Percentiles rank a stretch among this genome's conserved stretches.
Conservation (phyloP, 2,113 vertebrate species). For the Neotragus pygmaeus region DNA sequence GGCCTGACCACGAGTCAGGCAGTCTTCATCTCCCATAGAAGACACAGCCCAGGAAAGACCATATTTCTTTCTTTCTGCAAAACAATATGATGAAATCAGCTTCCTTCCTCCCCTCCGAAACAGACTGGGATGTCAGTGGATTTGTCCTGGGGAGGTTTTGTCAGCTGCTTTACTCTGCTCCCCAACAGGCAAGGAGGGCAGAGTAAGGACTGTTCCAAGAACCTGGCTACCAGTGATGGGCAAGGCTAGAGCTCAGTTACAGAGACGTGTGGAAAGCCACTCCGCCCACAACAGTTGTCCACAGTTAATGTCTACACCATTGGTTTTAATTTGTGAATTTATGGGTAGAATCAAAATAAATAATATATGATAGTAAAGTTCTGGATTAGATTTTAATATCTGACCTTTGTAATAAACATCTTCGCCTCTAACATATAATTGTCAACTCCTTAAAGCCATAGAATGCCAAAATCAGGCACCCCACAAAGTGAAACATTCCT, state of each 20-base stretch:
- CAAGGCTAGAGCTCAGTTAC: no score
- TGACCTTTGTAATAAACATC: not conserved
- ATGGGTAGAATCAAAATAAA: not conserved
- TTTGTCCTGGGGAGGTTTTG: not conserved
- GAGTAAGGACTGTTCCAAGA: not conserved
- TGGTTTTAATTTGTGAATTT: not conserved
- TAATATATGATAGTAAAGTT: not conserved
- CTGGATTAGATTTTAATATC: not conserved
- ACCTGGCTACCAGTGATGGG: not conserved
- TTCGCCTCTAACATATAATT: not conserved
- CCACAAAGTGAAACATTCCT: conserved; percentile 28
- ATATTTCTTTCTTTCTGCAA: not conserved
- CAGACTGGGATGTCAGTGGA: not conserved
- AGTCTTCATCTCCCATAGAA: not conserved
- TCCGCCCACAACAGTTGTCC: not conserved
- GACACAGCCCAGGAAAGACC: not conserved
- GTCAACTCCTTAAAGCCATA: not conserved
- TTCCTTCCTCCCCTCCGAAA: not conserved
- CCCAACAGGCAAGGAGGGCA: not conserved
- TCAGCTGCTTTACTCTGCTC: not conserved
- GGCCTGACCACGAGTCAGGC: fast-evolving
- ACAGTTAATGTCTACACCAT: not conserved
- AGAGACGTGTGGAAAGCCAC: not conserved
- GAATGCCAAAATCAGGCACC: conserved; percentile 39
- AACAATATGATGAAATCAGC: not conserved